phyloP scores from a whole-genome alignment of 2,888 invertebrate genomes.

The Adelphocoris suturalis region DNA sequence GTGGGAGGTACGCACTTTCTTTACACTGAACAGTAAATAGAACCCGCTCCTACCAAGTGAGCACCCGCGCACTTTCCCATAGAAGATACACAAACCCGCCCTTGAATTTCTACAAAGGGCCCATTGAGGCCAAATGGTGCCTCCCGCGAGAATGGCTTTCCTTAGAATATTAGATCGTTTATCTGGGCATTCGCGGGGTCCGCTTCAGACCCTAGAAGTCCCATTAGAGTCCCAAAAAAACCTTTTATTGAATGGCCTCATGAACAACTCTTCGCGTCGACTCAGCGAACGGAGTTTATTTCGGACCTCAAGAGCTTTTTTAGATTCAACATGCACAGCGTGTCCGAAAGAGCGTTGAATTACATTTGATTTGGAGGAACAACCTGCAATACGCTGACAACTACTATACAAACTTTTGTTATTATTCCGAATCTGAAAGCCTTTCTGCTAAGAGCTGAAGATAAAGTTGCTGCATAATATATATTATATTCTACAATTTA shows the following conservation, averaged over 20 bases:
- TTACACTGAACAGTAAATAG: conserved; percentile 5
- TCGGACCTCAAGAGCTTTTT: not conserved
- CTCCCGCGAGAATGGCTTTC: conserved; percentile 54
- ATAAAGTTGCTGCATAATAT: too few relatives aligned
- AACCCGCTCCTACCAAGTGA: conserved; percentile 6
- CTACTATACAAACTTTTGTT: too few relatives aligned
- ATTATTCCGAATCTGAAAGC: too few relatives aligned
- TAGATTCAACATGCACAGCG: not conserved
- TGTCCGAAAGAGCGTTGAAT: not conserved
- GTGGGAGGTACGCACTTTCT: not conserved
- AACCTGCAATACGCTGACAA: too few relatives aligned
- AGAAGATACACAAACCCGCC: conserved; percentile 46
- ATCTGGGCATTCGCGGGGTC: conserved; percentile 31
- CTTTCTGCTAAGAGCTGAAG: too few relatives aligned
- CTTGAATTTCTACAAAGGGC: conserved; percentile 43
- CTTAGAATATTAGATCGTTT: conserved; percentile 60
- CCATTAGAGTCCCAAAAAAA: conserved; percentile 37
- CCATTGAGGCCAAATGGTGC: conserved; percentile 56
- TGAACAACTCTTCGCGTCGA: not conserved
- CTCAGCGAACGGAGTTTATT: not conserved
- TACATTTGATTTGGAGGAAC: too few relatives aligned
- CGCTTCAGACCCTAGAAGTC: conserved; percentile 2
- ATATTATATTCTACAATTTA: too few relatives aligned
- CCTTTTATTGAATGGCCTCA: conserved; percentile 5
- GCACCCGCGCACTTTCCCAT: conserved; percentile 24